Evolutionary conservation across 2,797 vertebrate species (phyloP).

Genomic region (Anolis apletophallus): DNA sequence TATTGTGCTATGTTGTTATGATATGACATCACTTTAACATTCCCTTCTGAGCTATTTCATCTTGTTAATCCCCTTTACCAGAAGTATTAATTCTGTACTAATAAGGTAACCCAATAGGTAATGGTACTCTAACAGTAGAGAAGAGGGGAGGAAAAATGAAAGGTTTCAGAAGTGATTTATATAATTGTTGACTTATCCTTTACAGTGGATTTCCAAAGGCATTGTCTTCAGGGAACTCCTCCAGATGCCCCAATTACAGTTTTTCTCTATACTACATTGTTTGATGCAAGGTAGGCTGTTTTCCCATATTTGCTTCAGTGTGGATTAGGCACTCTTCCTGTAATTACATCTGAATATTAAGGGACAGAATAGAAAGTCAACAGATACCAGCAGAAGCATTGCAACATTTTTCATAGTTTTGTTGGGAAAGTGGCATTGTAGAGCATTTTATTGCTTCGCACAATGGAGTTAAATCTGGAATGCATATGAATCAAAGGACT

Average conservation of each 20-base stretch:
- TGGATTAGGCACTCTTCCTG: constrained; percentile 71
- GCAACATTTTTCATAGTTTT: constrained; percentile 66
- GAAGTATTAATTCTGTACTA: not conserved
- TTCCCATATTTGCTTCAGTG: constrained; percentile 74
- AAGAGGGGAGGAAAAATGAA: constrained; percentile 42
- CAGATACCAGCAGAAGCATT: constrained; percentile 69
- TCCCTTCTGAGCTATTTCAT: not conserved
- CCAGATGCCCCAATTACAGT: constrained; percentile 70
- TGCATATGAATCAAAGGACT: constrained; percentile 33
- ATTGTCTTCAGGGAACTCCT: constrained; percentile 71
- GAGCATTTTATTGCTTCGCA: constrained; percentile 71
- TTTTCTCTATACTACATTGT: constrained; percentile 67
- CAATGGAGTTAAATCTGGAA: constrained; percentile 63
- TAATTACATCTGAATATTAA: constrained; percentile 77
- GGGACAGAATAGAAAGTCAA: constrained; percentile 73
- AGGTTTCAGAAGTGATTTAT: constrained; percentile 57
- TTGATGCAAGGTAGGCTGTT: constrained; percentile 71
- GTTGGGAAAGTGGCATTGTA: constrained; percentile 61
- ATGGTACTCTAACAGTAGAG: not conserved
- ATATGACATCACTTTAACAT: not conserved
- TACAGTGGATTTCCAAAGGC: constrained; percentile 71
- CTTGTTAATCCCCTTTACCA: not conserved
- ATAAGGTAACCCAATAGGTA: not conserved
- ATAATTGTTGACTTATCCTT: constrained; percentile 74
- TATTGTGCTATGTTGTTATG: too few relatives aligned